Percentiles rank a stretch among this genome's conserved stretches.
Conservation (phyloP, 92 coral and sea anemone genomes). For the Paragorgia papillata region DNA sequence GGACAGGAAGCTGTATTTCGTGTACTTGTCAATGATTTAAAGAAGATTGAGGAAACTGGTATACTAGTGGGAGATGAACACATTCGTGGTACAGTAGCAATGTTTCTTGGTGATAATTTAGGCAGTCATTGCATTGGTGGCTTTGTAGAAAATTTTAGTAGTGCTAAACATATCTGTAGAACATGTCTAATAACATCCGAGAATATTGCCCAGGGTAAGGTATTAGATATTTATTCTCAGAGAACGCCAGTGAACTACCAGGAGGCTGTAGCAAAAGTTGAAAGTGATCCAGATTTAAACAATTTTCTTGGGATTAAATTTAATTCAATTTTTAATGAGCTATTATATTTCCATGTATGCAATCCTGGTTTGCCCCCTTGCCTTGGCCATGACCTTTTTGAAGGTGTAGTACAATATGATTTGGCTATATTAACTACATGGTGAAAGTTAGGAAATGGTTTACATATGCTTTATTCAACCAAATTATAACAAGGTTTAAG, state of each 20-base stretch:
- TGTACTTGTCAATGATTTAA: constrained; percentile 11
- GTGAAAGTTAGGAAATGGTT: constrained; percentile 10
- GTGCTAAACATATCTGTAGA: constrained; percentile 6
- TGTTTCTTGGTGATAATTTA: too few species aligned
- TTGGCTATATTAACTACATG: constrained; percentile 11
- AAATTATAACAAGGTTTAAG: constrained; percentile 3
- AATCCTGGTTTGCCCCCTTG: constrained; percentile 24
- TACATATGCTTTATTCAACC: constrained; percentile 2
- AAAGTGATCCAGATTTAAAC: constrained; percentile 45
- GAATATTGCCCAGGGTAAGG: not conserved
- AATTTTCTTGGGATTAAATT: constrained; percentile 7
- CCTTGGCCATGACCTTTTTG: constrained; percentile 27
- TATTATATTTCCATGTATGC: constrained; percentile 2
- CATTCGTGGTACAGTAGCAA: constrained; percentile 51
- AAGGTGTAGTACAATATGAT: constrained; percentile 21
- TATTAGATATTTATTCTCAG: not conserved
- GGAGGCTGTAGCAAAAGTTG: not conserved
- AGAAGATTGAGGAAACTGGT: too few species aligned
- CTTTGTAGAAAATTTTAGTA: constrained; percentile 30
- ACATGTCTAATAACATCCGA: constrained; percentile 9
- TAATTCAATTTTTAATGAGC: constrained; percentile 19
- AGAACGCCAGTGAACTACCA: constrained; percentile 23
- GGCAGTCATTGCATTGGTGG: too few species aligned
- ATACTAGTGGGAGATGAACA: constrained; percentile 34
- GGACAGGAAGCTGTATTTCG: constrained; percentile 26